These are phyloP conservation scores for Orthosia gracilis DNA, from an alignment of 2,888 invertebrate species.

Conservation along the genomic window DNA sequence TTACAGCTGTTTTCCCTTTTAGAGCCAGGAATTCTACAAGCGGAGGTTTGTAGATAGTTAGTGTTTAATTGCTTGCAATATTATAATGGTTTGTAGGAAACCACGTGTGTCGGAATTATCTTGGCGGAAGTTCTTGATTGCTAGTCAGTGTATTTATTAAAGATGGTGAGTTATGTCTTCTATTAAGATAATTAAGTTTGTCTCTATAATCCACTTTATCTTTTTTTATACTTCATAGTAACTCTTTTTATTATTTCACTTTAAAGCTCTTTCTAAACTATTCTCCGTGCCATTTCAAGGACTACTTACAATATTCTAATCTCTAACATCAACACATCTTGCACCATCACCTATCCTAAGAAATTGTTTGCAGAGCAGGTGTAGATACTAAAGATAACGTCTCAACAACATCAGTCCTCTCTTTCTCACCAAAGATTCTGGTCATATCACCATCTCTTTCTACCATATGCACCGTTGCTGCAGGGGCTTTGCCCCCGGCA, in stretches of 20 bases:
- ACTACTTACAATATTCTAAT: background rate
- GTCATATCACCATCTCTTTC: conserved; percentile 52
- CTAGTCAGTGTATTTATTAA: conserved; percentile 9
- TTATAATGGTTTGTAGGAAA: conserved; percentile 20
- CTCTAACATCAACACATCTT: conserved; percentile 28
- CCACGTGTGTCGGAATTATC: conserved; percentile 18
- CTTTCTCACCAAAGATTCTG: conserved; percentile 34
- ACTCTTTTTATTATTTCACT: background rate
- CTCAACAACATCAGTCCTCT: conserved; percentile 49
- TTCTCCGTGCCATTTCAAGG: background rate
- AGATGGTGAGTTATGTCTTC: background rate
- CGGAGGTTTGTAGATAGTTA: conserved; percentile 10
- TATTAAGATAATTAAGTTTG: background rate
- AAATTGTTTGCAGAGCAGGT: conserved; percentile 55
- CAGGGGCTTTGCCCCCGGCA: conserved; percentile 76
- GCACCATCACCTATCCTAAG: conserved; percentile 28
- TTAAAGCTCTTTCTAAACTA: background rate
- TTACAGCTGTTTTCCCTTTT: conserved; percentile 52
- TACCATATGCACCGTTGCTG: conserved; percentile 70
- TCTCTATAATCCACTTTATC: background rate
- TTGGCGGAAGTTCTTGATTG: conserved; percentile 27
- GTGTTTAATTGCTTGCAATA: conserved; percentile 21
- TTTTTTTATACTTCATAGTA: background rate
- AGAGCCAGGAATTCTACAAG: conserved; percentile 28
- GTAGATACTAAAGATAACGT: conserved; percentile 53